Percentiles rank a stretch among this genome's conserved stretches.
Evolutionary conservation across 2,888 invertebrate genomes (phyloP).

Genomic region (Antitype chi): DNA sequence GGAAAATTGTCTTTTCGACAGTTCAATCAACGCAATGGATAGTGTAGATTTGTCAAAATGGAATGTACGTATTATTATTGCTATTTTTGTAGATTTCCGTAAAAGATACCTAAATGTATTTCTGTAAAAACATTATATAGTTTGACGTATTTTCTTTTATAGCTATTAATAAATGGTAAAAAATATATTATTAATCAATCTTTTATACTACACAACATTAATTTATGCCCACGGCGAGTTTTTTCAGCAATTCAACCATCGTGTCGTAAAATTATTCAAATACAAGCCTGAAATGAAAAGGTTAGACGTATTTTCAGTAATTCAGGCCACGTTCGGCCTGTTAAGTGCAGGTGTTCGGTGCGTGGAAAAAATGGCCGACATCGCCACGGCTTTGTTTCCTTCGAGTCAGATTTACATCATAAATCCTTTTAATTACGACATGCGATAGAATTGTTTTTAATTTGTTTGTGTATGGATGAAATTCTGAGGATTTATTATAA

Average conservation of each 20-base stretch:
- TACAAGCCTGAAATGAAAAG: constrained; percentile 63
- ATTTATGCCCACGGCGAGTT: constrained; percentile 5
- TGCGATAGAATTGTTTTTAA: constrained; percentile 56
- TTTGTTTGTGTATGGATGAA: constrained; percentile 12
- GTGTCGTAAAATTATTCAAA: constrained; percentile 50
- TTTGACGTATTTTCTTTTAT: not conserved
- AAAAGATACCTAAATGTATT: not conserved
- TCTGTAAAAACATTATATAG: not conserved
- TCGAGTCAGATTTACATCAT: constrained; percentile 67
- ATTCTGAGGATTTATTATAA: constrained; percentile 12
- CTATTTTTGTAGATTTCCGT: not conserved
- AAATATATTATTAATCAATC: not conserved
- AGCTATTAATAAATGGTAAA: not conserved
- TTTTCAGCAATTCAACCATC: constrained; percentile 26
- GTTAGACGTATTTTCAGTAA: constrained; percentile 69
- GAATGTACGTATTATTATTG: not conserved
- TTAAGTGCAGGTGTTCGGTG: constrained; percentile 82
- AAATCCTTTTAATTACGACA: constrained; percentile 67
- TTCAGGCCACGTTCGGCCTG: constrained; percentile 80
- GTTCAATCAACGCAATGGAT: constrained; percentile 3
- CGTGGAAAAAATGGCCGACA: constrained; percentile 63
- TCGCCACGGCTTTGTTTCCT: constrained; percentile 64
- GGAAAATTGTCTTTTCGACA: not conserved
- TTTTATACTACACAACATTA: constrained; percentile 1
- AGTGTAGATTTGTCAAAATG: constrained; percentile 5